Evolutionary conservation across 1,140 invertebrate species (phyloP).

Genomic region (Aphis gossypii): DNA sequence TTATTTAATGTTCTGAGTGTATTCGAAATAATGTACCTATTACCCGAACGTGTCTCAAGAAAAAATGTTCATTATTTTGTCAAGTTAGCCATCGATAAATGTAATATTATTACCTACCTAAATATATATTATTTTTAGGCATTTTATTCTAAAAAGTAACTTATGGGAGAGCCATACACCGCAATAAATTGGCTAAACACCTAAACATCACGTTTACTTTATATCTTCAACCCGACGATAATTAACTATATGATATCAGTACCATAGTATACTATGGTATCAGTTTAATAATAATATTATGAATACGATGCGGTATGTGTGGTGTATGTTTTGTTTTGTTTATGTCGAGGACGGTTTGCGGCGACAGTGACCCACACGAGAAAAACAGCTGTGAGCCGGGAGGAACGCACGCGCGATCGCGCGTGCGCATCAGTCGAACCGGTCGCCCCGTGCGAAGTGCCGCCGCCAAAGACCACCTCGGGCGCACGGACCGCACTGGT

Average conservation of each 20-base stretch:
- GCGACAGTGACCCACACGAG: not conserved
- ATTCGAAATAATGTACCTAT: too few relatives aligned
- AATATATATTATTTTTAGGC: too few relatives aligned
- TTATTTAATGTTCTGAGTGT: too few relatives aligned
- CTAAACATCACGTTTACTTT: too few relatives aligned
- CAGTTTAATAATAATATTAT: constrained; percentile 1
- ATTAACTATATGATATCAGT: not conserved
- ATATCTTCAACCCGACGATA: not conserved
- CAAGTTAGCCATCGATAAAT: too few relatives aligned
- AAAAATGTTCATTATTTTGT: too few relatives aligned
- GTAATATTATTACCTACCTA: too few relatives aligned
- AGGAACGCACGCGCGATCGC: not conserved
- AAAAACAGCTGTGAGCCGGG: constrained; percentile 4
- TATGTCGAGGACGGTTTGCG: not conserved
- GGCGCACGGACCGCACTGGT: not conserved
- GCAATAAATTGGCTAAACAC: too few relatives aligned
- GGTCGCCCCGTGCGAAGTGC: not conserved
- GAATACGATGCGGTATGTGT: not conserved
- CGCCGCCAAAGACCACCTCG: not conserved
- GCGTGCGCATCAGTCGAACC: constrained; percentile 12
- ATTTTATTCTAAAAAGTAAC: too few relatives aligned
- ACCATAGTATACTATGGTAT: not conserved
- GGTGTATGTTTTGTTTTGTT: not conserved
- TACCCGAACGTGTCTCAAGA: too few relatives aligned
- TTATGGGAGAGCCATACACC: too few relatives aligned